A percentile compares a stretch with the other conserved stretches of the same genome.
phyloP scores from a whole-genome alignment of 2,113 vertebrate species.

The Nothocercus julius region DNA sequence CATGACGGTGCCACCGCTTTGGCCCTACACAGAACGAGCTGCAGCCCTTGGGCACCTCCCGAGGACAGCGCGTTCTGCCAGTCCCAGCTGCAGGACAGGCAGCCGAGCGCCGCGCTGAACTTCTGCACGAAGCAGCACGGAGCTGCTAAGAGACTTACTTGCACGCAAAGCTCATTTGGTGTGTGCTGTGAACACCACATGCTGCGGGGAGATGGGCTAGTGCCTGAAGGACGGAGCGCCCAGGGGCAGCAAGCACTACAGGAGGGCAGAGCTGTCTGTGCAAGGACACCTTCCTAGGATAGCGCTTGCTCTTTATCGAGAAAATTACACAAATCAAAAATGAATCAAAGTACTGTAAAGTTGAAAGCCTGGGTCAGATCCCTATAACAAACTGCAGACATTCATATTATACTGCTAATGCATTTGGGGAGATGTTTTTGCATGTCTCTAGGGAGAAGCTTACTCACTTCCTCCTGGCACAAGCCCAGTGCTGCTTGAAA shows the following conservation, averaged over 20 bases:
- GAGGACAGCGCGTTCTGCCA: fast-evolving
- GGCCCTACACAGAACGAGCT: fast-evolving
- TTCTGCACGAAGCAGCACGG: background rate
- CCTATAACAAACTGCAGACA: background rate
- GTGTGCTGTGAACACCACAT: background rate
- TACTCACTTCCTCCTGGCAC: slow-evolving; percentile 21
- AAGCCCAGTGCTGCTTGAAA: background rate
- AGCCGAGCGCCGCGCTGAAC: fast-evolving
- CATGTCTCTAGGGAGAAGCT: background rate
- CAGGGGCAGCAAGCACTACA: background rate
- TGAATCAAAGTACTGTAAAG: background rate
- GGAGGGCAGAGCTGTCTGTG: background rate
- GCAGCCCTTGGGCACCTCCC: fast-evolving
- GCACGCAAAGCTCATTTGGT: background rate
- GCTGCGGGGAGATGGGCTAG: background rate
- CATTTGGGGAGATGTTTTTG: background rate
- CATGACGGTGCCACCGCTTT: background rate
- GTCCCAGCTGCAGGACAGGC: background rate
- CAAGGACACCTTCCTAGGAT: background rate
- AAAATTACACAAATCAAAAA: background rate
- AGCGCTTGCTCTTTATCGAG: background rate
- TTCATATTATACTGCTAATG: background rate
- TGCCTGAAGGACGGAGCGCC: background rate
- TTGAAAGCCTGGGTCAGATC: background rate
- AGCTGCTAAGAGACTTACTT: background rate